These are phyloP conservation scores for Drosophila ohnishii DNA, from an alignment of 1,140 invertebrate species.

Conservation along the genomic window DNA sequence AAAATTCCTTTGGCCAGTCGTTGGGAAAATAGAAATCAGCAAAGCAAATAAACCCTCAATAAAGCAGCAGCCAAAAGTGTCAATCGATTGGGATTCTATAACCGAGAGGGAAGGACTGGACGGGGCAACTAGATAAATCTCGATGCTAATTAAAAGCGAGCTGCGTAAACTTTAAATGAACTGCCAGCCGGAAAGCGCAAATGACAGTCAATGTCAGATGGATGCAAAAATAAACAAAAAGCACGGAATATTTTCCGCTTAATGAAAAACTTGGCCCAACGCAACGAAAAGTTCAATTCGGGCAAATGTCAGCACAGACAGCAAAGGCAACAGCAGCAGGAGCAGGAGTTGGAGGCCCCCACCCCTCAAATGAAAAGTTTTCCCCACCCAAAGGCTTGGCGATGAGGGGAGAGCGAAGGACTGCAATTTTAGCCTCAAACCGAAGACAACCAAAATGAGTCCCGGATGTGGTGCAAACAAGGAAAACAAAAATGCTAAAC, in stretches of 20 bases:
- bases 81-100: slow-evolving; percentile 56
- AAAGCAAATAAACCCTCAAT: slow-evolving; percentile 78
- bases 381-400: slow-evolving; percentile 6
- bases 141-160: slow-evolving; percentile 70
- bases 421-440: slow-evolving; percentile 50
- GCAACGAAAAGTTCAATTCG: slow-evolving; percentile 56
- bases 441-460: slow-evolving; percentile 67
- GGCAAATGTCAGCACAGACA: slow-evolving; percentile 61
- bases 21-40: slow-evolving; percentile 75
- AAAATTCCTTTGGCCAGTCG: slow-evolving; percentile 69
- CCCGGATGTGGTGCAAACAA: slow-evolving; percentile 67
- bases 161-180: slow-evolving; percentile 74
- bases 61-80: slow-evolving; percentile 66
- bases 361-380: slow-evolving; percentile 48
- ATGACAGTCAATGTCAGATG: slow-evolving; percentile 62
- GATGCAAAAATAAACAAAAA: slow-evolving; percentile 47
- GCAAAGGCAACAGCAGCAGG: slow-evolving; percentile 50
- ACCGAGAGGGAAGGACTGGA: too few species aligned
- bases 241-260: slow-evolving; percentile 44
- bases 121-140: slow-evolving; percentile 26
- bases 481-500: slow-evolving; percentile 62
- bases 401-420: slow-evolving; percentile 1
- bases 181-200: slow-evolving; percentile 59
- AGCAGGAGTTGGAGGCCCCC: background rate
- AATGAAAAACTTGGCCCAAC: slow-evolving; percentile 71